phyloP scores from a whole-genome alignment of 1,140 invertebrate species.

The Anoplolepis gracilipes region DNA sequence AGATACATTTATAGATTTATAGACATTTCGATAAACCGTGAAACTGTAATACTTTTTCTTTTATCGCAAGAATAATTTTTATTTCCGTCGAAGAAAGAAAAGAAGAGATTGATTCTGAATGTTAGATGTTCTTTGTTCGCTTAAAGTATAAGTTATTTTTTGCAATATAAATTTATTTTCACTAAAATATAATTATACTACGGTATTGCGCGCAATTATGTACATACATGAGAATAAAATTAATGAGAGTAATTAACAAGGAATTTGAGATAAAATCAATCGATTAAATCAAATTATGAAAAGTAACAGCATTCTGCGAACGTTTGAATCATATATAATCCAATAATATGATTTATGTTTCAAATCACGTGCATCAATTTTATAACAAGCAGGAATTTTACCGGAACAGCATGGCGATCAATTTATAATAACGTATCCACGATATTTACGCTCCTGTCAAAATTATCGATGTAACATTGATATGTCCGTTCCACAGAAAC shows the following conservation, averaged over 20 bases:
- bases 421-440: slow-evolving; percentile 24
- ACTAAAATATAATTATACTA: slow-evolving; percentile 1
- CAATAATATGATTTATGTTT: slow-evolving; percentile 24
- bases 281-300: neutral
- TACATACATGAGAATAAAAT: neutral
- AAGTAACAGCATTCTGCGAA: neutral
- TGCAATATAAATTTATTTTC: neutral
- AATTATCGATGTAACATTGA: neutral
- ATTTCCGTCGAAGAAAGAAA: neutral
- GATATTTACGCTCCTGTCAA: slow-evolving; percentile 5
- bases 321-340: neutral
- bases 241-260: neutral
- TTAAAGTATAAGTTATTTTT: neutral
- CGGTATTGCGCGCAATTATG: too few species aligned
- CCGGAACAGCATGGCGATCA: neutral
- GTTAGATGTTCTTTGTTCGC: neutral
- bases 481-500: slow-evolving; percentile 3
- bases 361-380: neutral
- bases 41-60: neutral
- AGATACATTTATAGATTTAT: neutral
- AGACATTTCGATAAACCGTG: neutral
- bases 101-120: neutral
- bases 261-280: neutral
- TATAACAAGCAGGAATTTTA: slow-evolving; percentile 26
- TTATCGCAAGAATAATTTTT: slow-evolving; percentile 6